phyloP scores from a whole-genome alignment of 1,140 invertebrate species.

The Pseudomyrmex flavicornis region DNA sequence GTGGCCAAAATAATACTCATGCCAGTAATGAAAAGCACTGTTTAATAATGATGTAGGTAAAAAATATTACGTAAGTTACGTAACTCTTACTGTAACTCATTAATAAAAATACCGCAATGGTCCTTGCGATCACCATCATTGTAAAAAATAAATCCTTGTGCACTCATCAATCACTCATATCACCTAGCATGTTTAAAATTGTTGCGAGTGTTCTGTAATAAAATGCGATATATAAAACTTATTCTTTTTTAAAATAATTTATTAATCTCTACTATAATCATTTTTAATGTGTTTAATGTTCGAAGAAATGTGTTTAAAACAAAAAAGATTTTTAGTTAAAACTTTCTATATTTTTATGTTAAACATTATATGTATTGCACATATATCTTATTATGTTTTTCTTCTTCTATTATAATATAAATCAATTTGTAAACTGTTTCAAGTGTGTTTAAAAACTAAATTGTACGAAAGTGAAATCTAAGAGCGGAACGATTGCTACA shows the following conservation, averaged over 20 bases:
- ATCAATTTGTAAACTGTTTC: neutral
- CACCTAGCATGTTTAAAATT: neutral
- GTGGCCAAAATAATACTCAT: too few relatives aligned
- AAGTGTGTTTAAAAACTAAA: neutral
- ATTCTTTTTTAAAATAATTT: neutral
- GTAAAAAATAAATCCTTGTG: neutral
- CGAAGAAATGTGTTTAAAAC: neutral
- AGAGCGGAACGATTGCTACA: neutral
- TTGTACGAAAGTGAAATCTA: slow-evolving; percentile 67
- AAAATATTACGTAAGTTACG: slow-evolving; percentile 29
- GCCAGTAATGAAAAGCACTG: neutral
- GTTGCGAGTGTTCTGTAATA: slow-evolving; percentile 4
- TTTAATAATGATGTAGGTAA: slow-evolving; percentile 58
- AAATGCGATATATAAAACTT: neutral
- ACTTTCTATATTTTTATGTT: too few relatives aligned
- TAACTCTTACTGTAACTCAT: slow-evolving; percentile 65
- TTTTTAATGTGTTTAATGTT: neutral
- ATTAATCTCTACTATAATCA: too few relatives aligned
- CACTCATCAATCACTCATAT: neutral
- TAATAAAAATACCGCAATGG: slow-evolving; percentile 55
- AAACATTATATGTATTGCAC: neutral
- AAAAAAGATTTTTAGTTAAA: neutral
- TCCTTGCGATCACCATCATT: slow-evolving; percentile 52
- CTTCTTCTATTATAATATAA: neutral
- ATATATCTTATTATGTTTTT: neutral